A percentile compares a stretch with the other conserved stretches of the same genome.
Evolutionary conservation across 2,113 vertebrate genomes (phyloP).

Genomic region (Clarias macrocephalus): DNA sequence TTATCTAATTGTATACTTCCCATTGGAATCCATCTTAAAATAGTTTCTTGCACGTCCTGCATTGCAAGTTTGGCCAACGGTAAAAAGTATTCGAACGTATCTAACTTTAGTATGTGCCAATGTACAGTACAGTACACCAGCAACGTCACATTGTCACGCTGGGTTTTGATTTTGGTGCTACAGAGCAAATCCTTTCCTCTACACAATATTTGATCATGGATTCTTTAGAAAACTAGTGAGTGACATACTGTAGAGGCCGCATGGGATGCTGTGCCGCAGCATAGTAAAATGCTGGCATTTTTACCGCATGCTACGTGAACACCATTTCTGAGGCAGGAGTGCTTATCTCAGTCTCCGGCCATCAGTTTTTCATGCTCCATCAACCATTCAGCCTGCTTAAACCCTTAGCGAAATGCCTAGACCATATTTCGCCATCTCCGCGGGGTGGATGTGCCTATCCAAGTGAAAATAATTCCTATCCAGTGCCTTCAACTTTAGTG

Average conservation of each 20-base stretch:
- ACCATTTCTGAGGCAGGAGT: slow-evolving; percentile 68
- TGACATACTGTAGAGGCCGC: slow-evolving; percentile 59
- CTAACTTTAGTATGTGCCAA: not conserved
- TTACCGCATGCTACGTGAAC: slow-evolving; percentile 67
- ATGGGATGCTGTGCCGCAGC: slow-evolving; percentile 57
- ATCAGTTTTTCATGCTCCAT: slow-evolving; percentile 66
- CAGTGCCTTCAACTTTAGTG: slow-evolving; percentile 3
- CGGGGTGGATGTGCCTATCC: slow-evolving; percentile 18
- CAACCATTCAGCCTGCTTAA: slow-evolving; percentile 42
- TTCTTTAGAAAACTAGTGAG: slow-evolving; percentile 57
- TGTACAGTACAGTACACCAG: not conserved
- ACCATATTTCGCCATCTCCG: slow-evolving; percentile 23
- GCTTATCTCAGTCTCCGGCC: slow-evolving; percentile 65
- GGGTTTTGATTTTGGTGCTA: not conserved
- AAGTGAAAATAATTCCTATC: slow-evolving; percentile 29
- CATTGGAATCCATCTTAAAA: slow-evolving; percentile 5
- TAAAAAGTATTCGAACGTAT: not conserved
- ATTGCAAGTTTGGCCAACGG: slow-evolving; percentile 27
- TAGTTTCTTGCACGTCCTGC: slow-evolving; percentile 1
- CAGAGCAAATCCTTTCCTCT: slow-evolving; percentile 34
- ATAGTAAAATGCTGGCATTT: slow-evolving; percentile 59
- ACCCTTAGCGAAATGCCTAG: slow-evolving; percentile 52
- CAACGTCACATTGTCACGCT: not conserved
- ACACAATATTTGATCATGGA: slow-evolving; percentile 46
- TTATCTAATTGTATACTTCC: slow-evolving; percentile 25